phyloP scores from a whole-genome alignment of 2,113 vertebrate species.

The Alectura lathami region DNA sequence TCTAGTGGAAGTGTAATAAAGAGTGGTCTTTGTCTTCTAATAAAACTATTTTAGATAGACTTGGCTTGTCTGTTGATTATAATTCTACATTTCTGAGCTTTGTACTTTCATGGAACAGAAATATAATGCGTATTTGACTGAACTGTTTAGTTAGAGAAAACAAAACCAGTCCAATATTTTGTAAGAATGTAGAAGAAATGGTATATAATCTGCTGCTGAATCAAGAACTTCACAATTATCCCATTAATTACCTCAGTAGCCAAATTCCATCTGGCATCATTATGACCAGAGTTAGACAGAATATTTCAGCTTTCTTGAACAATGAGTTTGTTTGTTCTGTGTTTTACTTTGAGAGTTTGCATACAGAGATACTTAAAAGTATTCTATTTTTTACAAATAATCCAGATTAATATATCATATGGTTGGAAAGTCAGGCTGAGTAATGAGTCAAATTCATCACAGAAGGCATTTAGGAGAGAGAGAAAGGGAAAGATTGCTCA shows the following conservation, averaged over 20 bases:
- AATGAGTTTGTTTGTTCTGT: background rate
- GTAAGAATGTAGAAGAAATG: background rate
- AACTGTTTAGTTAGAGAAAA: background rate
- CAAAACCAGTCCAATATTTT: background rate
- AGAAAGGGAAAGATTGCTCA: background rate
- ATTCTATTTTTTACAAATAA: background rate
- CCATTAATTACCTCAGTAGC: background rate
- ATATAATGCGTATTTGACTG: background rate
- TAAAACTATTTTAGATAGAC: background rate
- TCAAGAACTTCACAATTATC: background rate
- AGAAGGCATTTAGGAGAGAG: fast-evolving
- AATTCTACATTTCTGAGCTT: background rate
- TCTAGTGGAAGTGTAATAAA: background rate
- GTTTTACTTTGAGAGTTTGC: background rate
- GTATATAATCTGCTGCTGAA: background rate
- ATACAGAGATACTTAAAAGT: background rate
- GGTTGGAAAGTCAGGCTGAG: background rate
- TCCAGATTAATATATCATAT: background rate
- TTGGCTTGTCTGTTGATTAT: background rate
- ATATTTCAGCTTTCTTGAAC: background rate
- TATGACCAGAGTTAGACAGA: background rate
- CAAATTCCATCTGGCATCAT: background rate
- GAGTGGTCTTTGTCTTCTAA: background rate
- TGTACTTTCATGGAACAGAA: background rate
- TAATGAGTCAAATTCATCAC: background rate